These are phyloP conservation scores for Eulemur coronatus DNA, from an alignment of 2,797 vertebrate genomes.

Conservation along the genomic window DNA sequence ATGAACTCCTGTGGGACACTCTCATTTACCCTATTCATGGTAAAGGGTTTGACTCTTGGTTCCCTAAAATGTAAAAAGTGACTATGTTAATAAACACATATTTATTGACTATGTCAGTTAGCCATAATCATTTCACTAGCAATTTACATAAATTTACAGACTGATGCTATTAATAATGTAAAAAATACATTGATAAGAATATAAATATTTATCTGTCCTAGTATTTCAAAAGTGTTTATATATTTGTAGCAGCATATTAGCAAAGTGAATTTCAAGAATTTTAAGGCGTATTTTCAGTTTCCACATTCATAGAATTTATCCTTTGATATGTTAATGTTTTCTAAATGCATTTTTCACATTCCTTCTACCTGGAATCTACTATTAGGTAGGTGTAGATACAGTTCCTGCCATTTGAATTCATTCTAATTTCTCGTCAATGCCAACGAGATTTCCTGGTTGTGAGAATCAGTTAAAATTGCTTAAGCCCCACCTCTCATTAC, in stretches of 20 bases:
- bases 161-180: not conserved
- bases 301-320: not conserved
- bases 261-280: not conserved
- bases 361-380: not conserved
- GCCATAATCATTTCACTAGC: not conserved
- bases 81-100: not conserved
- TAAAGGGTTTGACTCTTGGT: not conserved
- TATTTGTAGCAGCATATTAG: not conserved
- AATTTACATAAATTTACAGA: not conserved
- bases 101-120: not conserved
- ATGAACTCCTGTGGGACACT: constrained; percentile 13
- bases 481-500: not conserved
- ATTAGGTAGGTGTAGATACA: not conserved
- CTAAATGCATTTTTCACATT: not conserved
- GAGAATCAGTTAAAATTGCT: not conserved
- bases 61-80: not conserved
- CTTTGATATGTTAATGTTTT: not conserved
- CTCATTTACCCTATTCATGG: constrained; percentile 1
- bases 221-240: not conserved
- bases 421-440: not conserved
- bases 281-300: not conserved
- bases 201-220: not conserved
- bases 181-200: not conserved
- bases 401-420: not conserved
- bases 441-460: not conserved